Evolutionary conservation across 2,888 invertebrate species (phyloP).

Genomic region (Epinotia brunnichana): DNA sequence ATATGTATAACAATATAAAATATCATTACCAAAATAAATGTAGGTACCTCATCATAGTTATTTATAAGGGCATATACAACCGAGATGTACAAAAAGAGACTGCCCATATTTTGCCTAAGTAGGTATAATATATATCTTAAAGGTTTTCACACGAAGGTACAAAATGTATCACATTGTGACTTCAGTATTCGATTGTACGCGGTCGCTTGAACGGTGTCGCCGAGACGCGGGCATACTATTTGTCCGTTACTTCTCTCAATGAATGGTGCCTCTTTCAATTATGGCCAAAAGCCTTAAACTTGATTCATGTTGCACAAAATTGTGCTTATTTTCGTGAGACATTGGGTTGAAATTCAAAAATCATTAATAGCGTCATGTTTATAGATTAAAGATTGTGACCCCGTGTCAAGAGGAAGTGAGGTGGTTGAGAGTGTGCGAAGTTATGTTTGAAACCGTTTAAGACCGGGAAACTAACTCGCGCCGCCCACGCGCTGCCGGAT

Average conservation of each 20-base stretch:
- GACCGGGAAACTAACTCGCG: conserved; percentile 62
- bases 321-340: conserved; percentile 52
- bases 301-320: conserved; percentile 53
- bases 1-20: no score
- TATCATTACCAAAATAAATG: no score
- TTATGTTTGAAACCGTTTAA: conserved; percentile 62
- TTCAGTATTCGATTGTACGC: conserved; percentile 61
- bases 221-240: conserved; percentile 77
- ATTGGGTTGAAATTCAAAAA: conserved; percentile 37
- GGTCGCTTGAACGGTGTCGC: conserved; percentile 76
- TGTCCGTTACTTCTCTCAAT: conserved; percentile 82
- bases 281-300: conserved; percentile 67
- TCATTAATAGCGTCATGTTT: conserved; percentile 3
- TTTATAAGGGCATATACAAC: no score
- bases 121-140: no score
- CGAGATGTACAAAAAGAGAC: no score
- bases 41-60: no score
- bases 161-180: not conserved
- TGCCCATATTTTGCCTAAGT: no score
- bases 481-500: conserved; percentile 77
- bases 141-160: no score
- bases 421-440: conserved; percentile 71
- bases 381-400: conserved; percentile 59
- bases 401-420: conserved; percentile 65
- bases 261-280: conserved; percentile 73